phyloP scores from a whole-genome alignment of 2,797 vertebrate genomes.

The Cynodonichthys magdalenae region DNA sequence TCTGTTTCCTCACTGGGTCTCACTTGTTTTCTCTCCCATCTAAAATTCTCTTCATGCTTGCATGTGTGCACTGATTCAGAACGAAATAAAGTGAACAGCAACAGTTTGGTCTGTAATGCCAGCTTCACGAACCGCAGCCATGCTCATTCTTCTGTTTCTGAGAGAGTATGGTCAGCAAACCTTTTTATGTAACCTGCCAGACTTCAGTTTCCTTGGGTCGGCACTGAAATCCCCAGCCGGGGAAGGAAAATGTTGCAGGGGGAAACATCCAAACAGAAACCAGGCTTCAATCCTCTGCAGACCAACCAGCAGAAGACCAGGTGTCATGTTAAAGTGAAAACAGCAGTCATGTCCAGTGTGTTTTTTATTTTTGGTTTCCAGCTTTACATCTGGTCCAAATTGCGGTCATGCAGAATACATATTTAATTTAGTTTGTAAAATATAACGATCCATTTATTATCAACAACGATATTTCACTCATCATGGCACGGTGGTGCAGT shows the following conservation, averaged over 20 bases:
- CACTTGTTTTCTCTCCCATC: conserved; percentile 24
- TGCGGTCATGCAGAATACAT: neutral
- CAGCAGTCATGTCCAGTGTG: neutral
- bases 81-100: conserved; percentile 60
- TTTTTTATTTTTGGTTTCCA: neutral
- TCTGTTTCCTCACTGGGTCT: conserved; percentile 44
- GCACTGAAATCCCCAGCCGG: conserved; percentile 39
- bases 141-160: conserved; percentile 33
- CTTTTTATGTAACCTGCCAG: conserved; percentile 39
- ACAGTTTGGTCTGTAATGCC: conserved; percentile 51
- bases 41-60: conserved; percentile 39
- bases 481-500: too few relatives aligned
- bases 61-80: conserved; percentile 60
- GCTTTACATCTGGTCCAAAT: conserved; percentile 1
- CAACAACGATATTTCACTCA: too few relatives aligned
- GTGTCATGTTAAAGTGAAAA: conserved; percentile 25
- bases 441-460: too few relatives aligned
- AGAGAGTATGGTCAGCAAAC: conserved; percentile 33
- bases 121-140: conserved; percentile 19
- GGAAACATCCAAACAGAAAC: conserved; percentile 33
- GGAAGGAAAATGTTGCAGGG: conserved; percentile 20
- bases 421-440: too few relatives aligned
- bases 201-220: conserved; percentile 18
- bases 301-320: conserved; percentile 15
- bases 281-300: conserved; percentile 19